Evolutionary conservation across 2,113 vertebrate genomes (phyloP), one percentile per base, ranked within the genome.

Genomic region (Telmatochromis sp.): DNA sequence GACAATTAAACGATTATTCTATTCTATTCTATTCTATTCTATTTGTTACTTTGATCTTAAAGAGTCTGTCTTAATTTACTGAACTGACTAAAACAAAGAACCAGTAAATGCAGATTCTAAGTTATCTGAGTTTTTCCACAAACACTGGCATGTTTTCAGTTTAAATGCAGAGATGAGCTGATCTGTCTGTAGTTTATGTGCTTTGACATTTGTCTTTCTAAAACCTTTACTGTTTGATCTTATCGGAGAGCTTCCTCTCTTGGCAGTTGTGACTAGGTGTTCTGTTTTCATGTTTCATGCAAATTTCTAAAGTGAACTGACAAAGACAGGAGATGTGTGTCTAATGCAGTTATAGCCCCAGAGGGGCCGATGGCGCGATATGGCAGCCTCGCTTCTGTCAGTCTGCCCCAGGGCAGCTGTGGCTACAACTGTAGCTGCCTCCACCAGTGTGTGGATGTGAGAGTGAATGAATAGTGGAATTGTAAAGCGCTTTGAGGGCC

Each of bases 391-490:
- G 11, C 53, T 1, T 55, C 53, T 23, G 53, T 23, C 11, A 7
- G 11, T 55, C 21, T 55, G 21, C 11, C 1, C 53, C 0, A 55
- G 53, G 53, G 21, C 19, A 53, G 51, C 51, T 53, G 51, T 53
- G 19, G 19, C 21, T 55, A 23, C 21, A 54, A 2, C 53, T 2
- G 53, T 4, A 55, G 53, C 21, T 13, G 11, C 21, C 21, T 23
- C 11, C 11, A 55, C 53, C 53, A 13, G 4, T 7, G 53, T 55
- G 4, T 23, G 21, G 23, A 55, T 13, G 6, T 23, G 53, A 55
- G 21, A 55, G 53, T 55, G 21, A 55, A 0, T 4, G 53, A 55
- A 23, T 55, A 55, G 53, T 55, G 21, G 53, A 0, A 55, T 0
- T 55, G 21, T 23, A 55, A 55, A 55, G 53, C 0, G 2, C 53